Base-by-base conservation (phyloP, 2,113 vertebrate species). In the Aptenodytes patagonicus region DNA sequence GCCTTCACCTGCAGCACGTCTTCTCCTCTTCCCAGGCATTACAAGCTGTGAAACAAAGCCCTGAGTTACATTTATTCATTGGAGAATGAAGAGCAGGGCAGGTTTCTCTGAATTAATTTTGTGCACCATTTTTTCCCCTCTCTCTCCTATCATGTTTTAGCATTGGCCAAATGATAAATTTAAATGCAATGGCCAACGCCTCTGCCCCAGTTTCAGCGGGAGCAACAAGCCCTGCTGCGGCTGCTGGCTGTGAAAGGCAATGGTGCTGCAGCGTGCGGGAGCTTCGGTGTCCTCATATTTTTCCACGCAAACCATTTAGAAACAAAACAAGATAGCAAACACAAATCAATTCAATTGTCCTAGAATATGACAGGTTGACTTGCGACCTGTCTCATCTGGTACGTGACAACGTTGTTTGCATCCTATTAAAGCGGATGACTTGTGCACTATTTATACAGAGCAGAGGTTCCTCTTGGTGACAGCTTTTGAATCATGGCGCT, bases 331-430 rank as follows among this genome's bases (percentile, higher is more conserved):
- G 85, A 79, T 62, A 40, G 34, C 70, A 65, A 85, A 84, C 91
- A 87, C 85, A 80, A 94, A 80, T 96, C 92, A 93, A 68, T 92
- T 66, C 83, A 46, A 60, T 90, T 73, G 90, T 89, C 92, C 94
- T 44, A 28, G 72, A 86, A 60, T 83, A 60, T 46, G 93, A 71
- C 90, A 88, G 93, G 72, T 80, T 83, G 90, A 75, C 76, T 95
- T 65, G 65, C 31, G 54, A 81, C 91, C 94, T 68, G 88, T 61
- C 78, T 72, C 81, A 76, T 89, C 87, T 55, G 46, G 54, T 66
- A 60, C 73, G 32, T 83, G 97, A 90, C 78, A 71, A 73, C 20
- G 51, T 44, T 81, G 70, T 94, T 66, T 94, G 94, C 85, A 93
- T 95, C 88, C 89, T 54, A 49, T 96, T 96, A 85, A 68, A 83